Percentiles rank a stretch among this genome's conserved stretches.
Conservation (phyloP, 2,113 vertebrate species). For the Merops nubicus region DNA sequence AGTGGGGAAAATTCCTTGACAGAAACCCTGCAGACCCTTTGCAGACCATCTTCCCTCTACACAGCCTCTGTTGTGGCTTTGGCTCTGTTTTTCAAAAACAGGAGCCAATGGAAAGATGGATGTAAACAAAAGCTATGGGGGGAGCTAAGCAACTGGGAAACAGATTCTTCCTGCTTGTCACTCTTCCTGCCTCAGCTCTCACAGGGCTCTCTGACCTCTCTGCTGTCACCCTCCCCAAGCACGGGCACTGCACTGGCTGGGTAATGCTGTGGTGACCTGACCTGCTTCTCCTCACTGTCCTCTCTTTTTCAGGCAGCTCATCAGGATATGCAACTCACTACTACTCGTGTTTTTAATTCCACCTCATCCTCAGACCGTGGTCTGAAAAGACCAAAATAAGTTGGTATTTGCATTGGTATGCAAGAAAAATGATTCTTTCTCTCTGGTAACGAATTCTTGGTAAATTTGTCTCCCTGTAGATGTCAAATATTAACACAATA, state of each 20-base stretch:
- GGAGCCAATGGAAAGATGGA: not conserved
- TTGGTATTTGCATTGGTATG: not conserved
- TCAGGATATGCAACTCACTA: not conserved
- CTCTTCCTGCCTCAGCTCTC: not conserved
- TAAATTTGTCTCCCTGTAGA: not conserved
- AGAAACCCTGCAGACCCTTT: not conserved
- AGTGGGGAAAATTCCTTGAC: not conserved
- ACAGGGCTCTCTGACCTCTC: not conserved
- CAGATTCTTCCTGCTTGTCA: not conserved
- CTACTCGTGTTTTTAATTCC: not conserved
- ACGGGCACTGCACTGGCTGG: not conserved
- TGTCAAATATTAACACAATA: constrained; percentile 32
- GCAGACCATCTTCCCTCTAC: not conserved
- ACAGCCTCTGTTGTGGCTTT: not conserved
- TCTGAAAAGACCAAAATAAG: not conserved
- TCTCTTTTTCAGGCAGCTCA: not conserved
- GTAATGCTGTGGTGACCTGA: not conserved
- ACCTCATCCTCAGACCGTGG: not conserved
- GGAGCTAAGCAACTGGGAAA: not conserved
- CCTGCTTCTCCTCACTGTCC: not conserved
- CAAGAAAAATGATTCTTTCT: not conserved
- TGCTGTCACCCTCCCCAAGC: not conserved
- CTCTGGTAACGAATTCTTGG: not conserved
- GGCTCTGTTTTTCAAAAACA: not conserved
- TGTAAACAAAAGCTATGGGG: not conserved